Base-by-base conservation (phyloP, 2,888 invertebrate genomes). In the Hermodice carunculata region DNA sequence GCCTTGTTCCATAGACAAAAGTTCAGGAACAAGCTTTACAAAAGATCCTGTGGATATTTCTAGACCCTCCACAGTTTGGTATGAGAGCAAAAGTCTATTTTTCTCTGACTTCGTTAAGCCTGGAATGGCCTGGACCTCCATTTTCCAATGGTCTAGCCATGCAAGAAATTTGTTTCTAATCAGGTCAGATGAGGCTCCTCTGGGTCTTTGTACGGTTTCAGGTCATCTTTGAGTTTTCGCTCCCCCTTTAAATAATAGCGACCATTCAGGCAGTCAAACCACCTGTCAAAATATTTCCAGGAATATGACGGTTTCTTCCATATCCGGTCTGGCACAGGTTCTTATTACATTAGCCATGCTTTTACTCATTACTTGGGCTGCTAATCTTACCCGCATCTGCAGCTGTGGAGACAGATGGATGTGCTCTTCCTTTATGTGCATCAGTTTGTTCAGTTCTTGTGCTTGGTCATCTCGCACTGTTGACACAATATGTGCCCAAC, bases 261-360 rank as follows among this genome's bases (percentile, higher is more conserved):
- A 8, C 53, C 53, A 53, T 53, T 53, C 19, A 53, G 24, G 22
- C 53, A 53, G 34, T 53, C 53, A 53, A 53, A 53, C 53, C 53
- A 53, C 24, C 24, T 31, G 37, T 53, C 37, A n/a, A 53, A 22
- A 8, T 34, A 34, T 6, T 17, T 8, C 31, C 53, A 53, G 14
- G 34, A 34, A 14, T 31, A 8, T 31, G 53, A n/a, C 53, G 17
- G 53, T 53, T 6, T 22, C 34, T 6, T 6, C 34, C 6, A 34
- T 22, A n/a, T 53, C 53, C 14, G 34, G 32, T 19, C 5, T 11
- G 8, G n/a, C 34, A n/a, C 22, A 11, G 6, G n/a, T 8, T 34
- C 8, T 34, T 5, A 53, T 6, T 8, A 37, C 53, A 53, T 53
- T 53, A 8, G 53, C 31, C 53, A 53, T 53, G 37, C 34, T 34